Base-by-base conservation (phyloP, 2,113 vertebrate species). In the Formicarius rufipectus region DNA sequence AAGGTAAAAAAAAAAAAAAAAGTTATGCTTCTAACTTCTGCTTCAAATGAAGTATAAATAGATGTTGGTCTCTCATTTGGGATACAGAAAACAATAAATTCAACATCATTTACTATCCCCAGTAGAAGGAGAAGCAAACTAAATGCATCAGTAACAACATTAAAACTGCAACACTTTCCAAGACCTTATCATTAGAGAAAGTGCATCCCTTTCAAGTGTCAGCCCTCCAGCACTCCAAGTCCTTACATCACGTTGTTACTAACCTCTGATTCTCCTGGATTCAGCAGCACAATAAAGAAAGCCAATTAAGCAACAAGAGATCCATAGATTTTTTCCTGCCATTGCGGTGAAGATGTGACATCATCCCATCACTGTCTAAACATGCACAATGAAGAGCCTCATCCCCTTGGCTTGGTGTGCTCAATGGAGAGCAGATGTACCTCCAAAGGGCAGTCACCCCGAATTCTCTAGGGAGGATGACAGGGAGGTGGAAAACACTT, bases 101-200 rank as follows among this genome's bases (percentile, higher is more conserved):
- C 75, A 94, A 55, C 14, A 59, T 64, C 18, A 75, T 90, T 94
- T 90, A 75, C 85, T 89, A 39, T 17, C 31, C 44, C 35, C 45
- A 69, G 49, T 7, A 84, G 59, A 47, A 89, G 27, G 47, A 84
- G 81, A 93, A 86, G 47, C 66, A 92, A 95, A 92, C 75, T 79
- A 71, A 95, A 92, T 58, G 77, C 73, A 87, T 69, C 53, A 87
- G 40, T 80, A 94, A 84, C 47, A 64, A 73, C 56, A 78, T 82
- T 92, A 93, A 90, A 89, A 78, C 56, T 45, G 53, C 80, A 90
- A 78, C 60, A 50, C 60, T 89, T 95, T 91, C 74, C 87, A 90
- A 90, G 69, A 66, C 72, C 49, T 87, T 69, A 82, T 64, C 59
- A 63, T 89, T 93, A 89, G 8, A 95, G 80, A 89, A 81, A 92